Percentiles rank a stretch among this genome's conserved stretches.
phyloP scores from a whole-genome alignment of 2,797 vertebrate genomes.

The Lycodopsis pacificus region DNA sequence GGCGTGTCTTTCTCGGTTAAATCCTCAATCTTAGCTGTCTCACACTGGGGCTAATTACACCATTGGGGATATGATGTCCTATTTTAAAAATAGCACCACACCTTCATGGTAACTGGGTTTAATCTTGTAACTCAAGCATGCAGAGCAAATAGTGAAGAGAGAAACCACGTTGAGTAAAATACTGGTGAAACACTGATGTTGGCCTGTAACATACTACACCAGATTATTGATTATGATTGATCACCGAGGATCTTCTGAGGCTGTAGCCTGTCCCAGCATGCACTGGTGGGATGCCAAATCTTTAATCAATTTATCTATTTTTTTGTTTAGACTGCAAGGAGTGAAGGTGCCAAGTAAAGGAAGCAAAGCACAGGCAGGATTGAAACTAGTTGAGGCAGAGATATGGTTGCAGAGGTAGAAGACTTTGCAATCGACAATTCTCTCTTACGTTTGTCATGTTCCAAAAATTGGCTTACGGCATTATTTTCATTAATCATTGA shows the following conservation, averaged over 20 bases:
- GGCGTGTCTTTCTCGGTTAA: constrained; percentile 49
- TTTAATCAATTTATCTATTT: not conserved
- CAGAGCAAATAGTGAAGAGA: not conserved
- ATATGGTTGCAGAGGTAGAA: not conserved
- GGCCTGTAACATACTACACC: not conserved
- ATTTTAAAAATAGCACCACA: constrained; percentile 47
- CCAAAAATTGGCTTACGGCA: not conserved
- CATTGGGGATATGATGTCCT: constrained; percentile 13
- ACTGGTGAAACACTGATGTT: not conserved
- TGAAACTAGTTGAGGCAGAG: not conserved
- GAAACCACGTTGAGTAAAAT: not conserved
- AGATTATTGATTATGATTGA: constrained; percentile 10
- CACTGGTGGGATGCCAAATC: constrained; percentile 1
- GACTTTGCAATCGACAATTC: constrained; percentile 1
- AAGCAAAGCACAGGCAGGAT: not conserved
- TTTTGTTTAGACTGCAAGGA: not conserved
- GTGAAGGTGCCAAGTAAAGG: not conserved
- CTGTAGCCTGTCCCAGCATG: not conserved
- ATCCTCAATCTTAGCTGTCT: constrained; percentile 29
- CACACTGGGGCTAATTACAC: constrained; percentile 21
- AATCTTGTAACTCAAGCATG: constrained; percentile 26
- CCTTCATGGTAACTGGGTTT: constrained; percentile 41
- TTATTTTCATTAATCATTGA: not conserved
- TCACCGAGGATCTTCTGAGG: not conserved
- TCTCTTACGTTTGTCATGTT: not conserved